Base-by-base conservation (phyloP, 2,888 invertebrate genomes). In the Malachius bipustulatus region DNA sequence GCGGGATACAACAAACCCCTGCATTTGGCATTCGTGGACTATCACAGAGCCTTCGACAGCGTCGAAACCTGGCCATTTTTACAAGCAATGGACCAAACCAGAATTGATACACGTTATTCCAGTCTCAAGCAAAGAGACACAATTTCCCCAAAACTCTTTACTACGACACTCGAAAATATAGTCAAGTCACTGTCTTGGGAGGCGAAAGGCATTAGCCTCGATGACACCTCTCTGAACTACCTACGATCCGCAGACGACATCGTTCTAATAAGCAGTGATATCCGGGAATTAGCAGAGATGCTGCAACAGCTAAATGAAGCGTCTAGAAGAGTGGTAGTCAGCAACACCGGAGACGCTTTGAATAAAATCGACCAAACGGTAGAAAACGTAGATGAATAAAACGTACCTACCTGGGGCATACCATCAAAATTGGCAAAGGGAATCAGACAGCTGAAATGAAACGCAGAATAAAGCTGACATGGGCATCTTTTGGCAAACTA, bases 351-450 rank as follows among this genome's bases (percentile, higher is more conserved):
- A n/a, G n/a, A n/a, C n/a, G n/a, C n/a, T n/a, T n/a, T n/a, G n/a
- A n/a, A n/a, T n/a, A n/a, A n/a, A n/a, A n/a, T n/a, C n/a, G n/a
- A n/a, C n/a, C n/a, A n/a, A n/a, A n/a, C n/a, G n/a, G n/a, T n/a
- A n/a, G n/a, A n/a, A n/a, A n/a, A n/a, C n/a, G n/a, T n/a, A n/a
- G n/a, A n/a, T n/a, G n/a, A n/a, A n/a, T n/a, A n/a, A n/a, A n/a
- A n/a, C n/a, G n/a, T n/a, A n/a, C n/a, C n/a, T 41, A 41, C 16
- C 19, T 36, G 9, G 40, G 38, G 14, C 42, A 42, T 32, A 41
- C 16, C 26, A 41, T 42, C 11, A 35, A 34, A 15, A 12, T 41
- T 6, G 36, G 14, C 16, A 42, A 40, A 11, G 16, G 31, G 13
- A 37, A 37, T 16, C 37, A 39, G 26, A 36, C 28, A 1, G 28